Evolutionary conservation across 2,888 invertebrate species (phyloP).

Genomic region (Bugula neritina): DNA sequence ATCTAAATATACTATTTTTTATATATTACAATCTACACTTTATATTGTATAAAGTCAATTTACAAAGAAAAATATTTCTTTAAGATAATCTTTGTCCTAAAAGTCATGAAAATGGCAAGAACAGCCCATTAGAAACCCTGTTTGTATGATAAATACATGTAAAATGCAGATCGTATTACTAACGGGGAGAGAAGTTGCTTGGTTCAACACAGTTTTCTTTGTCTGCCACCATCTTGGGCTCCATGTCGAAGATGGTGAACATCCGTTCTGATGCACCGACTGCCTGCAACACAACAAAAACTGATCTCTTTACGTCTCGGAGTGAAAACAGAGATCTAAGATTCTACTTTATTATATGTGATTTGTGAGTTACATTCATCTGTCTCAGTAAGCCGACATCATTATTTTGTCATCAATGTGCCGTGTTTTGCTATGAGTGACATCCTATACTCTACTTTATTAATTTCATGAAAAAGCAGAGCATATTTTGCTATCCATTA

Average conservation of each 20-base stretch:
- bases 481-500: too few relatives aligned
- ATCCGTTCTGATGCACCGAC: slow-evolving; percentile 48
- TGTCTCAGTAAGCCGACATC: too few relatives aligned
- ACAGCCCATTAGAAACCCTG: background rate
- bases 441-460: too few relatives aligned
- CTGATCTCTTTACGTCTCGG: background rate
- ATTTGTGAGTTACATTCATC: too few relatives aligned
- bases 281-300: slow-evolving; percentile 38
- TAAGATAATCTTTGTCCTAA: too few relatives aligned
- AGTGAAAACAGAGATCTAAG: background rate
- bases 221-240: slow-evolving; percentile 33
- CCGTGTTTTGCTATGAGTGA: too few relatives aligned
- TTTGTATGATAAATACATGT: background rate
- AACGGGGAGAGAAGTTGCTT: background rate
- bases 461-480: too few relatives aligned
- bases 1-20: background rate
- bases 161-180: background rate
- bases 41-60: too few relatives aligned
- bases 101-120: too few relatives aligned
- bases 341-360: background rate
- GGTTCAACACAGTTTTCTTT: background rate
- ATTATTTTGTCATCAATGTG: too few relatives aligned
- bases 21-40: too few relatives aligned
- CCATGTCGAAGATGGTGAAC: slow-evolving; percentile 45
- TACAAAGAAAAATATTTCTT: too few relatives aligned